These are phyloP conservation scores for Littorina saxatilis DNA, from an alignment of 1,140 invertebrate genomes.

Conservation along the genomic window DNA sequence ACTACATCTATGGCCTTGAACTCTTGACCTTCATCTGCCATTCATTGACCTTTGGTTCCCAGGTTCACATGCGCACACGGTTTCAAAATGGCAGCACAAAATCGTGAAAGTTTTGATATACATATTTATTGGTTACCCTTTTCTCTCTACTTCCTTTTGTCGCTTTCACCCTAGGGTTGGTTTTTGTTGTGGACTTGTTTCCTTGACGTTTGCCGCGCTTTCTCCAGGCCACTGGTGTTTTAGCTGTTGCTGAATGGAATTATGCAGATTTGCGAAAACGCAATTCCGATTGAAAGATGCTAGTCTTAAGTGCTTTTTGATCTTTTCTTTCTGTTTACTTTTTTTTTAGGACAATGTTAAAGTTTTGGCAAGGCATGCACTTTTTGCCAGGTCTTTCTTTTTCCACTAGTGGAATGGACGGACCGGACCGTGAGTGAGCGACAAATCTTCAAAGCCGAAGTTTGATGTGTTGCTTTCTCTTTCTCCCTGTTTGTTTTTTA, in stretches of 20 bases:
- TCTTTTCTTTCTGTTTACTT: neutral
- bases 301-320: neutral
- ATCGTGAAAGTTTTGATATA: conserved; percentile 20
- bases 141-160: neutral
- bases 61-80: conserved; percentile 34
- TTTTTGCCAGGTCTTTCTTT: neutral
- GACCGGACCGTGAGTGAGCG: too few relatives aligned
- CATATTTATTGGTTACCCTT: neutral
- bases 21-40: conserved; percentile 24
- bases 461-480: neutral
- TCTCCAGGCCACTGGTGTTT: neutral
- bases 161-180: neutral
- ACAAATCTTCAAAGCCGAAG: too few relatives aligned
- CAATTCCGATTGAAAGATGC: neutral
- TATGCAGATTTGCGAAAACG: neutral
- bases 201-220: neutral
- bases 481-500: neutral
- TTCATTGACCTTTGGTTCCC: conserved; percentile 2
- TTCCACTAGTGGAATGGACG: too few relatives aligned
- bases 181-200: neutral
- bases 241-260: neutral
- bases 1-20: neutral
- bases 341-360: too few relatives aligned
- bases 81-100: conserved; percentile 37
- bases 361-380: neutral